A percentile compares a stretch with the other conserved stretches of the same genome.
Conservation (phyloP, 2,888 invertebrate genomes). For the Drosophila colorata region DNA sequence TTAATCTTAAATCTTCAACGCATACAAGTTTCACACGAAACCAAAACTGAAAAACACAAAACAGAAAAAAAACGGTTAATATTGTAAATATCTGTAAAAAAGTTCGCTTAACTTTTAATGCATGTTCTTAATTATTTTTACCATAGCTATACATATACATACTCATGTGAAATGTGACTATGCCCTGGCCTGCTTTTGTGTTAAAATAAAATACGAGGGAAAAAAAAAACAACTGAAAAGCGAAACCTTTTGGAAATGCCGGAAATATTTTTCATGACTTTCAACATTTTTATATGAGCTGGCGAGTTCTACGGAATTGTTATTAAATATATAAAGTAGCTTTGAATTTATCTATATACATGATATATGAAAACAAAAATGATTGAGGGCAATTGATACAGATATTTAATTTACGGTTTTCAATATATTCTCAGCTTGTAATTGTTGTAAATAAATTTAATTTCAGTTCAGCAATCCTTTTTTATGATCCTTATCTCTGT, state of each 20-base stretch:
- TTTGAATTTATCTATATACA: too few species aligned
- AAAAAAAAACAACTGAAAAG: background rate
- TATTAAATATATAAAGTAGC: background rate
- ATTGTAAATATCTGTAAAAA: slow-evolving; percentile 5
- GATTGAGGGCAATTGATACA: too few species aligned
- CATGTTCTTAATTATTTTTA: slow-evolving; percentile 48
- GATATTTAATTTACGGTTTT: too few species aligned
- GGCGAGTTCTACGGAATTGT: background rate
- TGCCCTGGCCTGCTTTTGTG: background rate
- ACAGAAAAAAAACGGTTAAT: slow-evolving; percentile 4
- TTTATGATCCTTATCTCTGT: too few species aligned
- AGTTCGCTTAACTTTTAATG: slow-evolving; percentile 28
- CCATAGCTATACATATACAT: slow-evolving; percentile 38
- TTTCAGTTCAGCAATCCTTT: too few species aligned
- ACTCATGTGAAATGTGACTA: slow-evolving; percentile 1
- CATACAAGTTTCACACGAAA: slow-evolving; percentile 2
- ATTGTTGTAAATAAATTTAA: too few species aligned
- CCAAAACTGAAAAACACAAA: background rate
- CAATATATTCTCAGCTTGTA: too few species aligned
- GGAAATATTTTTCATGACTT: slow-evolving; percentile 17
- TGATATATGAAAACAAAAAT: too few species aligned
- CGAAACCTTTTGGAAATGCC: slow-evolving; percentile 18
- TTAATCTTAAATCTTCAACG: slow-evolving; percentile 14
- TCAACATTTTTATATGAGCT: background rate
- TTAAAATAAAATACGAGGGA: too few species aligned